Conservation (phyloP, 2,113 vertebrate species). For the Climacteris rufus region DNA sequence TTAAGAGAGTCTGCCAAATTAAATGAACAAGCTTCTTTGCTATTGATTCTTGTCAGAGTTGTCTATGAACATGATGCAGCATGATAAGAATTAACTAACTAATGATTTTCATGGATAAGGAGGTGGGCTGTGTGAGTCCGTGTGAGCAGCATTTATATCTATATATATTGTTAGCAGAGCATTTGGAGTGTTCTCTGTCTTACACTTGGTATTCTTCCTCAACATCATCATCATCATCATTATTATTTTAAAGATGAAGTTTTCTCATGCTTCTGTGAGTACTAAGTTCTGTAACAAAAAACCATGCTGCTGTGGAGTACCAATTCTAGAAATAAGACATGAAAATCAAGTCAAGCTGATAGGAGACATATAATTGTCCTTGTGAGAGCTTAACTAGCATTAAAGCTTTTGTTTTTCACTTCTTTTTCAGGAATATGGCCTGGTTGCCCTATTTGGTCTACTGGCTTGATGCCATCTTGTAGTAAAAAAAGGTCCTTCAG, state of each 20-base stretch:
- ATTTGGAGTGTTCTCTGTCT: accelerated
- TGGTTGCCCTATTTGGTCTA: neutral
- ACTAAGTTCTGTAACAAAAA: neutral
- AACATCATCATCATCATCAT: neutral
- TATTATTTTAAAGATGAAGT: neutral
- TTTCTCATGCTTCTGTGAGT: neutral
- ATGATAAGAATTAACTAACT: neutral
- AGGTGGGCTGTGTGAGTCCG: neutral
- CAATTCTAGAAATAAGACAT: neutral
- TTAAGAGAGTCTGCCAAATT: neutral
- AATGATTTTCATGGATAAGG: neutral
- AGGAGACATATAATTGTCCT: neutral
- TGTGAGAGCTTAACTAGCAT: neutral
- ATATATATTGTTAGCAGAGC: neutral
- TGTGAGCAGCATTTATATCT: neutral
- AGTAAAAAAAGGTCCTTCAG: neutral
- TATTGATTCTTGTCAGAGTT: constrained; percentile 8
- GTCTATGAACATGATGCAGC: neutral
- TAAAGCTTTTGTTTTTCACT: neutral
- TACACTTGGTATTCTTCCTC: neutral
- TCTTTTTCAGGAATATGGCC: neutral
- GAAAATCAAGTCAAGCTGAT: neutral
- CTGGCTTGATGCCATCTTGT: neutral
- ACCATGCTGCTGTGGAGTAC: neutral
- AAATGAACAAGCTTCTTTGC: neutral